Base-by-base conservation (phyloP, 2,113 vertebrate genomes). In the Corythaeola cristata region DNA sequence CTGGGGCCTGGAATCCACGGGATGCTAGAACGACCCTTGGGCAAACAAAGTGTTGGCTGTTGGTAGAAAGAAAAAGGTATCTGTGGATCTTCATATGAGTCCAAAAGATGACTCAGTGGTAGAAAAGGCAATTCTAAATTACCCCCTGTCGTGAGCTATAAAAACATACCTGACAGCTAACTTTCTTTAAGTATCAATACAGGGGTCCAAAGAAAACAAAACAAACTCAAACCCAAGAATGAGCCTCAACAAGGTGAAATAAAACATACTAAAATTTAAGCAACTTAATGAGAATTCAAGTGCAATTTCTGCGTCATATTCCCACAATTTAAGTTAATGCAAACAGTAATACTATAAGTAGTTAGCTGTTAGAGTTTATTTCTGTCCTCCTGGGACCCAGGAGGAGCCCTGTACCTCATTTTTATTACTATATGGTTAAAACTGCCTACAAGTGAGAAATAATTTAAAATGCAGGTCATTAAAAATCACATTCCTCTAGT, bases 381-480 rank as follows among this genome's bases (percentile, higher is more conserved):
- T 52, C 59, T 75, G 13, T 86, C 59, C 81, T 72, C 7, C 2
- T 49, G 75, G 67, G 64, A 64, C 5, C 11, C 64, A 20, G 49
- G 68, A 88, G 72, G 37, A 85, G 85, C 85, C 72, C 45, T 59
- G 33, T 80, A 58, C 59, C 74, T 96, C 82, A 75, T 92, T 94
- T 97, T 85, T 91, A 89, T 89, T 88, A 20, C 55, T 88, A 15
- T 53, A 49, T n/a, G 30, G 67, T 68, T 67, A 90, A 89, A 97
- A 90, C 35, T 71, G 72, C 49, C 68, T 93, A 9, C 76, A 72
- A 89, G 60, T 89, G 69, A 94, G 82, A 96, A 93, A 89, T 93
- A 94, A 93, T 95, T 86, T 87, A 68, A 93, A 95, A 84, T 92
- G 62, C 56, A 82, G 39, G n/a, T 81, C 80, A 85, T 89, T 90